Evolutionary conservation across 2,113 vertebrate genomes (phyloP), one percentile per base, ranked within the genome.

Genomic region (Protomyctophum bolini): DNA sequence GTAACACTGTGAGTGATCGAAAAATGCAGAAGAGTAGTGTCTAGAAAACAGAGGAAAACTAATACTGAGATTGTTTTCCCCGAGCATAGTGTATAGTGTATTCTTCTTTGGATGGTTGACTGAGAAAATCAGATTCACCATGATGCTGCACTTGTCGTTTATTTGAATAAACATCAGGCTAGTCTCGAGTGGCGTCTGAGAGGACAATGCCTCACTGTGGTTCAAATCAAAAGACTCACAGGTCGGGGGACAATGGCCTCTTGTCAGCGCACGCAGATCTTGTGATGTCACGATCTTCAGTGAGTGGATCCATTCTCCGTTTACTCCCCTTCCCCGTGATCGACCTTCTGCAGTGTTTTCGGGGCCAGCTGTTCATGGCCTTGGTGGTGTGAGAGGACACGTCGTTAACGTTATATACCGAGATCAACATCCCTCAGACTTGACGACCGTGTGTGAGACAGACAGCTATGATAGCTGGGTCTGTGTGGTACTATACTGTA

Each of bases 121-220:
- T 3, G 12, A 65, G 61, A 60, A 74, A 72, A 79, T 85, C 66
- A 54, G 70, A 83, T 81, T 80, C 65, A 54, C 64, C 73, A 41
- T 73, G 70, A 74, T 85, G 77, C 69, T 82, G 74, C 78, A 79
- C 80, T 85, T 81, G 80, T 78, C 82, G 77, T 63, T 73, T 74
- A 82, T 91, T 82, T 87, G 76, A 88, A 88, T 84, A 83, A 84
- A 87, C 81, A 88, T 84, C 76, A 75, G 77, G 72, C 68, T 65
- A 83, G 86, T 88, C 85, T 88, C 55, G 82, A 88, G 84, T 84
- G 83, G 82, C 68, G 88, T 91, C 87, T 89, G 86, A 89, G 75
- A 83, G 66, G 72, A 90, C 83, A 91, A 85, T 82, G 84, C 68
- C 68, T 63, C 82, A 86, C 69, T 91, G 83, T 89, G 76, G 69